Evolutionary conservation across 2,113 vertebrate species (phyloP).

Genomic region (Synodontis membranacea): DNA sequence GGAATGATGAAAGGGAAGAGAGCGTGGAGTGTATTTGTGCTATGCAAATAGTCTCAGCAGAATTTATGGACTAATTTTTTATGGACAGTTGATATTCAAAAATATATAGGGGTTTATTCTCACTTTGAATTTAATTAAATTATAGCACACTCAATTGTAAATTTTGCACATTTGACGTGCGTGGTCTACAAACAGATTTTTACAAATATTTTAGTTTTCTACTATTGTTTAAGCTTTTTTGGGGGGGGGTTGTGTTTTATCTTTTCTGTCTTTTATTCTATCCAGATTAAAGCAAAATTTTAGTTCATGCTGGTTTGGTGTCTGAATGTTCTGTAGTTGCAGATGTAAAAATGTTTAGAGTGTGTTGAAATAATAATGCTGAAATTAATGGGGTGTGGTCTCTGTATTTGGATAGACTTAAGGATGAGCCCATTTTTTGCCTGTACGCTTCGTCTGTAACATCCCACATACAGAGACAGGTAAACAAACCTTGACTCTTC

Average conservation of each 20-base stretch:
- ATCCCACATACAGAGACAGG: slow-evolving; percentile 26
- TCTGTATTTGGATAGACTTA: slow-evolving; percentile 60
- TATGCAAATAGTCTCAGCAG: slow-evolving; percentile 28
- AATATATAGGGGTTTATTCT: not conserved
- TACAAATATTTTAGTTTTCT: not conserved
- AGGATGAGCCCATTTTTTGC: slow-evolving; percentile 55
- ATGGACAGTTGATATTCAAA: too few relatives aligned
- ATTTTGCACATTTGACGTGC: not conserved
- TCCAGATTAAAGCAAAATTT: not conserved
- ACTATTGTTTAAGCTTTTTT: not conserved
- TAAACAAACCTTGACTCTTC: slow-evolving; percentile 22
- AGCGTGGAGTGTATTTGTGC: slow-evolving; percentile 9
- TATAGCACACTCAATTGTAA: not conserved
- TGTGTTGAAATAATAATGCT: slow-evolving; percentile 8
- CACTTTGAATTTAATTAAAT: not conserved
- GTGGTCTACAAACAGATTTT: not conserved
- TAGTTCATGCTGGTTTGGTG: not conserved
- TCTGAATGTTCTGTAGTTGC: not conserved
- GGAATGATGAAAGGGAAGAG: slow-evolving; percentile 51
- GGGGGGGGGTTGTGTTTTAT: too few relatives aligned
- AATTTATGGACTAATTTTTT: slow-evolving; percentile 7
- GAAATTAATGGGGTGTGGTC: slow-evolving; percentile 39
- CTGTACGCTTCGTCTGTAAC: slow-evolving; percentile 50
- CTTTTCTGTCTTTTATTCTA: too few relatives aligned
- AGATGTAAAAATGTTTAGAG: not conserved